Base-by-base conservation (phyloP, 1,140 invertebrate genomes). In the Camponotus floridanus region DNA sequence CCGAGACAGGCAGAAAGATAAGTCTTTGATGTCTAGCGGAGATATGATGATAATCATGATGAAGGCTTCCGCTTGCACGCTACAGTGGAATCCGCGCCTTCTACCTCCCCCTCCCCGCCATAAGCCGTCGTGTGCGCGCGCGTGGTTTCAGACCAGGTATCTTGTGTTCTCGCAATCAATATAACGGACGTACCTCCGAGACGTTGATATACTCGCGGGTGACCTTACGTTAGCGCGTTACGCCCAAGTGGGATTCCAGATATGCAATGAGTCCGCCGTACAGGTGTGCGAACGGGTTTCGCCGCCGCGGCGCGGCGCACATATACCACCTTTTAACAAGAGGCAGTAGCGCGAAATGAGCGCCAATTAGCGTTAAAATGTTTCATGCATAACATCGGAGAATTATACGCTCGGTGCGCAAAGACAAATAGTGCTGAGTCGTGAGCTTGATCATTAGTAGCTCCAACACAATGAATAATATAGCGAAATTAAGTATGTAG, bases 1-100 rank as follows among this genome's bases (percentile, higher is more conserved):
- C 55, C 55, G 67, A 83, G 81, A 85, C 87, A 89, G 84, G 80
- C 86, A 87, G 76, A 89, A 80, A 89, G 87, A 87, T 88, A 91
- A 90, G 88, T 91, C 92, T 93, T 93, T 93, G 92, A 93, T 93
- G 92, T 93, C 92, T 92, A 92, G 91, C 87, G 83, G 85, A 92
- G 92, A 93, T 93, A 93, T 86, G 89, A 92, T 91, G 91, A 93
- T 92, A 92, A 92, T 92, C 90, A 91, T 87, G 91, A 92, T 86
- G 91, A 87, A 88, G 91, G 90, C 90, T 90, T 90, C 89, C 89
- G 89, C 90, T 90, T 88, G 86, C 80, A 91, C 78, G 87, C 85
- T 87, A 86, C 87, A 70, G 79, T 81, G 85, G 80, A 90, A 91
- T 91, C 89, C 85, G 87, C 87, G 87, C 76, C 70, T 70, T 45